Evolutionary conservation across 1,140 invertebrate species (phyloP).

Genomic region (Aphidius gifuensis): DNA sequence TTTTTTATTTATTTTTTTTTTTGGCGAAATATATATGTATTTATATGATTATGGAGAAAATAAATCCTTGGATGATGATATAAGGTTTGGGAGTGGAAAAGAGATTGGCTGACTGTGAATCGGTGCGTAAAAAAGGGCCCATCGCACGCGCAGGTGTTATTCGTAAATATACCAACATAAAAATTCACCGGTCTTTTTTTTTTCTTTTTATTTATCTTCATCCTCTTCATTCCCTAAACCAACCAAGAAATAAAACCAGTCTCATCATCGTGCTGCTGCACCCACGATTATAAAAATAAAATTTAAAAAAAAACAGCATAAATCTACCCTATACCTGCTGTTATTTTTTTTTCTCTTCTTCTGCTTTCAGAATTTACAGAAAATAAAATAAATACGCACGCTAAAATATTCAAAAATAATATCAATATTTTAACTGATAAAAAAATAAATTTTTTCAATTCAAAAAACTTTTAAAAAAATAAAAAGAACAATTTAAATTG

Average conservation of each 20-base stretch:
- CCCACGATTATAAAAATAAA: background rate
- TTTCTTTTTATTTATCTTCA: background rate
- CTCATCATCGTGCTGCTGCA: slow-evolving; percentile 7
- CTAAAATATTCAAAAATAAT: too few relatives aligned
- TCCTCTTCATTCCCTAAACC: background rate
- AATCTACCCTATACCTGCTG: background rate
- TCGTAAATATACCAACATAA: slow-evolving; percentile 5
- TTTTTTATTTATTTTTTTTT: too few relatives aligned
- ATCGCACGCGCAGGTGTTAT: slow-evolving; percentile 24
- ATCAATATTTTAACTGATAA: too few relatives aligned
- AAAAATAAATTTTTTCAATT: too few relatives aligned
- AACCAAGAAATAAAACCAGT: background rate
- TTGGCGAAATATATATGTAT: too few relatives aligned
- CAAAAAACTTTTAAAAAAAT: too few relatives aligned
- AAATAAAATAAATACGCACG: too few relatives aligned
- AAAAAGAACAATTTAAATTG: too few relatives aligned
- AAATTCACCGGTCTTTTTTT: background rate
- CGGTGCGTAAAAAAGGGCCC: slow-evolving; percentile 14
- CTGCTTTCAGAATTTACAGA: background rate
- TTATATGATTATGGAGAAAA: too few relatives aligned
- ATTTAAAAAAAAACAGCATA: too few relatives aligned
- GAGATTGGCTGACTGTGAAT: slow-evolving; percentile 7
- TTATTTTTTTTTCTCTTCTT: background rate
- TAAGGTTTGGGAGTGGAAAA: background rate
- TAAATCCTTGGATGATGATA: too few relatives aligned